Evolutionary conservation across 92 coral and sea anemone species (phyloP).

Genomic region (Palythoa grandis): DNA sequence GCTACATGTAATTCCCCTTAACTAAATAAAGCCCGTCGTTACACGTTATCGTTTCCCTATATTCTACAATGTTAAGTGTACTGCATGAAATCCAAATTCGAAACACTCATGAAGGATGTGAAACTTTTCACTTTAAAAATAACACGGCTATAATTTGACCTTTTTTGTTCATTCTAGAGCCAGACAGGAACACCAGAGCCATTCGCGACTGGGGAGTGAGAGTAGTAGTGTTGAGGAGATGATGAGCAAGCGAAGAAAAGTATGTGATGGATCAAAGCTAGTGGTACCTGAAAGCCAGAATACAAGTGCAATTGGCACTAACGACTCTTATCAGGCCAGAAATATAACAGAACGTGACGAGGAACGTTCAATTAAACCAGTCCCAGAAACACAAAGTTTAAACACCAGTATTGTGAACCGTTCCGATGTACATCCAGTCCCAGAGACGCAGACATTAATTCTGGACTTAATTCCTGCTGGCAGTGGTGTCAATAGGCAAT

Average conservation of each 20-base stretch:
- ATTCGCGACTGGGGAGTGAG: neutral
- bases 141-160: too few species aligned
- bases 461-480: neutral
- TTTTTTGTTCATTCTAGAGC: neutral
- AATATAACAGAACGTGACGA: neutral
- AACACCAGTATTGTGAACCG: neutral
- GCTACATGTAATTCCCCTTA: too few species aligned
- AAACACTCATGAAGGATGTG: too few species aligned
- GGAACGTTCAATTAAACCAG: neutral
- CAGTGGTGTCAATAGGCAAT: neutral
- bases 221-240: slow-evolving; percentile 41
- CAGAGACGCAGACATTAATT: slow-evolving; percentile 17
- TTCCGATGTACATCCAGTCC: neutral
- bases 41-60: too few species aligned
- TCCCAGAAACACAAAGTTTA: slow-evolving; percentile 15
- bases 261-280: slow-evolving; percentile 1
- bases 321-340: neutral
- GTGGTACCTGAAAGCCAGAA: slow-evolving; percentile 25
- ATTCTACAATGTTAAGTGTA: too few species aligned
- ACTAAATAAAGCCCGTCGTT: too few species aligned
- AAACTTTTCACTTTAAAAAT: too few species aligned
- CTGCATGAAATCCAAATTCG: too few species aligned
- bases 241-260: slow-evolving; percentile 41
- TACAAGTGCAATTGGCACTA: neutral
- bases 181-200: slow-evolving; percentile 10